Evolutionary conservation across 1,140 invertebrate species (phyloP), one percentile per base, ranked within the genome.

Genomic region (Aphidius gifuensis): DNA sequence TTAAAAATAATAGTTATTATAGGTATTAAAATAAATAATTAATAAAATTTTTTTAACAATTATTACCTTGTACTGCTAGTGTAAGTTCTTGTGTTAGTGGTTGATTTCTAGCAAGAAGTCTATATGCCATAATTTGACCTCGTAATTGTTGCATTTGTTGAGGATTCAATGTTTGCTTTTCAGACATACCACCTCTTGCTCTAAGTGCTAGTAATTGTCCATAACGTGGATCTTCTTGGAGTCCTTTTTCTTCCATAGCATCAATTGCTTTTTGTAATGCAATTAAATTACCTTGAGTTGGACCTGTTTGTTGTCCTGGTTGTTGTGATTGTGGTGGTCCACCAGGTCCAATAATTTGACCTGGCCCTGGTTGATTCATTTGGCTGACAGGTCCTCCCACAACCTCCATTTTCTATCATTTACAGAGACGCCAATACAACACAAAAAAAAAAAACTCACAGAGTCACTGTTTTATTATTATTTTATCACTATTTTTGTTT

Each of bases 61-160:
- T 3, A 32, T 32, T 40, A 9, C 87, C 87, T 77, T 92, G 89
- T 8, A 90, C 82, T 60, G 88, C 87, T 62, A 90, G 74, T 55
- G 87, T 83, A 46, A 91, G 79, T 70, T 91, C 88, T 73, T 91
- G 91, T 4, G 92, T 89, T 11, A 98, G 82, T 8, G 93, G 90
- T 75, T 97, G 93, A 80, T 96, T 97, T 53, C 95, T 83, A 16
- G 96, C 91, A 50, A 99, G 78, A 66, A 92, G 84, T 64, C 95
- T 86, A 77, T 99, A 99, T 1, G 95, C 96, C 82, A 95, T 92
- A 67, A 99, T 97, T 82, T 99, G 97, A 16, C 93, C 91, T 9
- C 90, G 84, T 9, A 97, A 80, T 75, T 96, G 93, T 58, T 90
- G 85, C 57, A 96, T 83, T 77, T 96, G 93, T 48, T 82, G 82